These are phyloP conservation scores for Thysanoteuthis rhombus DNA, from an alignment of 2,888 invertebrate species.

Conservation along the genomic window DNA sequence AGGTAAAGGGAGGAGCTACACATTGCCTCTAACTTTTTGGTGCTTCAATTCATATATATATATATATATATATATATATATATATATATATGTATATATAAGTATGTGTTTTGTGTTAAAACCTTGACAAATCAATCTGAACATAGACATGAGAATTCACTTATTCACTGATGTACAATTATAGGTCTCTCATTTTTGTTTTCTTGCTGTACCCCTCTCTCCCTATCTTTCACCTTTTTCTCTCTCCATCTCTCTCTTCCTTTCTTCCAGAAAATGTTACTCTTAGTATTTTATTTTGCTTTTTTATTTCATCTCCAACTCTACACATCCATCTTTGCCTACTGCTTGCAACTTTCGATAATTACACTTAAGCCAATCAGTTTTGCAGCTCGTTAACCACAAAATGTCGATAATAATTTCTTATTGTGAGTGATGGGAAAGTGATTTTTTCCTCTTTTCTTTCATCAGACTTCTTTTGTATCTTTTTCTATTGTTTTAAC, in stretches of 20 bases:
- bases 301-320: not conserved
- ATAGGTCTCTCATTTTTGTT: not conserved
- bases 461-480: not conserved
- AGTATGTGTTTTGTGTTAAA: no score
- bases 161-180: not conserved
- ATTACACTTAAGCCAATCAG: conserved; percentile 12
- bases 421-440: conserved; percentile 12
- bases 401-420: not conserved
- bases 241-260: not conserved
- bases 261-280: not conserved
- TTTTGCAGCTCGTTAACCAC: not conserved
- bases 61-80: no score
- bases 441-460: not conserved
- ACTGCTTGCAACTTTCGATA: not conserved
- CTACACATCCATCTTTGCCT: not conserved
- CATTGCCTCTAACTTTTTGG: no score
- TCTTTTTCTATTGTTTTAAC: not conserved
- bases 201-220: not conserved
- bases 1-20: no score
- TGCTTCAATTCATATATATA: no score
- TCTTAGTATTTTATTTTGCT: not conserved
- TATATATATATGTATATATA: no score
- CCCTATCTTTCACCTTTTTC: not conserved
- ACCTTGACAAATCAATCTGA: not conserved
- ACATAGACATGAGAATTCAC: not conserved